Evolutionary conservation across 1,140 invertebrate species (phyloP).

Genomic region (Chionoecetes opilio): DNA sequence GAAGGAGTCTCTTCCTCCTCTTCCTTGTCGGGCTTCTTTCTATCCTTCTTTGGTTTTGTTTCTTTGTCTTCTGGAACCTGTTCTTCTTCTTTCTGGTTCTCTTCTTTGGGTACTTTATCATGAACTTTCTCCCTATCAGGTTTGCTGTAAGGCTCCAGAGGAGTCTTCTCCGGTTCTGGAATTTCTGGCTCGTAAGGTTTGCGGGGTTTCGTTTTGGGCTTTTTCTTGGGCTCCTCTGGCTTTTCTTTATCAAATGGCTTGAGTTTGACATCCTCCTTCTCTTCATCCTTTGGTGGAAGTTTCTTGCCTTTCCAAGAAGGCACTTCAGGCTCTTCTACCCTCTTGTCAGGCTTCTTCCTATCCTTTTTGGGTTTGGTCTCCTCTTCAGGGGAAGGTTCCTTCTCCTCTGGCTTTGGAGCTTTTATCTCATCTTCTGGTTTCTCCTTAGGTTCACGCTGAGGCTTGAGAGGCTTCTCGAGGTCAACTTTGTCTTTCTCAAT

Average conservation of each 20-base stretch:
- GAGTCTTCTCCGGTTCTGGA: slow-evolving; percentile 62
- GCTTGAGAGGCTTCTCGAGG: slow-evolving; percentile 68
- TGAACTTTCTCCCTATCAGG: slow-evolving; percentile 80
- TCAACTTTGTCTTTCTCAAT: slow-evolving; percentile 65
- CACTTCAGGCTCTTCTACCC: slow-evolving; percentile 67
- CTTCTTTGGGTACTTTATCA: background rate
- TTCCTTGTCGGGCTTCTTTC: slow-evolving; percentile 68
- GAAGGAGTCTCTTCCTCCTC: slow-evolving; percentile 65
- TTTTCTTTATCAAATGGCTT: slow-evolving; percentile 79
- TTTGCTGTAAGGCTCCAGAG: slow-evolving; percentile 65
- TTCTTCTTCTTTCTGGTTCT: slow-evolving; percentile 67
- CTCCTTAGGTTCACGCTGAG: slow-evolving; percentile 69
- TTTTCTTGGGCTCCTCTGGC: slow-evolving; percentile 62
- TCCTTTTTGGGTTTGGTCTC: slow-evolving; percentile 69
- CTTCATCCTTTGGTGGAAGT: slow-evolving; percentile 77
- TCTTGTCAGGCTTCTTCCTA: slow-evolving; percentile 55
- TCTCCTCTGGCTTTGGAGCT: slow-evolving; percentile 62
- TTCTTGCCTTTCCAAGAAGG: slow-evolving; percentile 70
- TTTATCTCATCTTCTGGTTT: slow-evolving; percentile 43
- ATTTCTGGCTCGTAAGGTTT: slow-evolving; percentile 72
- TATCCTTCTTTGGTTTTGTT: slow-evolving; percentile 59
- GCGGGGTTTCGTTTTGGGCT: slow-evolving; percentile 57
- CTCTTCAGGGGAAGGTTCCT: slow-evolving; percentile 54
- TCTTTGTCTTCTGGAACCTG: slow-evolving; percentile 49
- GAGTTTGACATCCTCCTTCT: slow-evolving; percentile 77